Evolutionary conservation across 2,113 vertebrate genomes (phyloP), one percentile per base, ranked within the genome.

Genomic region (Lasiurus cinereus): DNA sequence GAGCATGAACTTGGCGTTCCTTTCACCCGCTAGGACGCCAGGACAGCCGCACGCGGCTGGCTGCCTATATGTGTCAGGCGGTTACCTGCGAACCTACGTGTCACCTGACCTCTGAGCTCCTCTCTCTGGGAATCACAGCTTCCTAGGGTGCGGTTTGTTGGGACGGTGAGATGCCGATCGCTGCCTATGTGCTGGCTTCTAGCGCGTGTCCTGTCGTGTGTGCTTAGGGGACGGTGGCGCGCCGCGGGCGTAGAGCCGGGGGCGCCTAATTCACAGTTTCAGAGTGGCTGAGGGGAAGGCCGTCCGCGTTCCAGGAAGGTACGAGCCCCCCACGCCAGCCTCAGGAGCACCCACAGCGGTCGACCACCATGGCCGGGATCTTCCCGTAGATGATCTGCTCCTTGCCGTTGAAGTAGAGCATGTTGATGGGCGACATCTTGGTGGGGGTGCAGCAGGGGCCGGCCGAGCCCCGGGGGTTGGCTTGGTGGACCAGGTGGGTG

Each of bases 341-440:
- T 99, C 99, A 99, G 56, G 99, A 99, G 98, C 99, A 99, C 89
- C 99, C 99, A 5, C 99, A 99, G 69, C 99, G 99, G 96, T 99
- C 99, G 98, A 99, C 99, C 95, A 99, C 99, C 99, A 99, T 99
- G 97, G 99, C 99, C 0, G 99, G 99, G 97, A 99, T 99, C 98
- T 99, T 99, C 96, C 99, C 99, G 0, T 99, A 99, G 98, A 99
- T 99, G 92, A 99, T 99, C 98, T 99, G 99, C 98, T 99, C 99
- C 92, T 99, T 99, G 97, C 98, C 98, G 36, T 99, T 99, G 98
- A 99, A 99, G 98, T 99, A 99, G 72, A 99, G 98, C 99, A 99
- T 99, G 97, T 99, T 99, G 98, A 99, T 99, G 93, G 99, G 99
- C 22, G 99, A 99, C 99, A 99, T 99, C 98, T 99, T 99, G 96